Conservation (phyloP, 1,140 invertebrate species). For the Pissodes strobi region DNA sequence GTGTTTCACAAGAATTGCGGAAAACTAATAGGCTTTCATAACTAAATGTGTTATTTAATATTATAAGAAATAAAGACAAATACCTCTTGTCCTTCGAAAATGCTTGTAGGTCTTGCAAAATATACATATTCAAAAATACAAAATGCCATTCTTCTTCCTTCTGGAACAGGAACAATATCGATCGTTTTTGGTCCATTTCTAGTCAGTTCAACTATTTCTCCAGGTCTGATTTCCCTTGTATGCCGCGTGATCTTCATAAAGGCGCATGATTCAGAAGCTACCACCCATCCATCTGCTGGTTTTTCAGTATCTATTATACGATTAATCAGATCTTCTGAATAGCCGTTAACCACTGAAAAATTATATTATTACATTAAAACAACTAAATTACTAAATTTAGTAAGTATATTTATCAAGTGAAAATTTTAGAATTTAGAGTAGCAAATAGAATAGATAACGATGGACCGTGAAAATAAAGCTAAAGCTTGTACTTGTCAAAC, state of each 20-base stretch:
- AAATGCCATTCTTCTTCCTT: constrained; percentile 78
- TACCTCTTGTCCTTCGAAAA: constrained; percentile 87
- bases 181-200: constrained; percentile 81
- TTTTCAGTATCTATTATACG: constrained; percentile 19
- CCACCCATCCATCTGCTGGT: constrained; percentile 83
- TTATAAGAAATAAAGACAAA: no score
- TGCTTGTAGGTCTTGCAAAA: constrained; percentile 92
- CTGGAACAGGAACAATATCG: constrained; percentile 77
- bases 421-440: no score
- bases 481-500: no score
- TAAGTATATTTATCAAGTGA: no score
- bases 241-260: constrained; percentile 87
- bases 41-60: no score
- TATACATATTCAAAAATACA: constrained; percentile 99
- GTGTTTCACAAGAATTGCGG: no score
- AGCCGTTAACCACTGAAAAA: constrained; percentile 49
- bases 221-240: constrained; percentile 83
- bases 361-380: no score
- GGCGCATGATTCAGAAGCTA: constrained; percentile 95
- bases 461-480: no score
- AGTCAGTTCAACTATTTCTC: constrained; percentile 94
- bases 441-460: no score
- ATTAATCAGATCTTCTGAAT: constrained; percentile 41
- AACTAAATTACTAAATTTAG: no score
- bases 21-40: no score